These are phyloP conservation scores for Ericerus pela DNA, from an alignment of 1,140 invertebrate species.

Conservation along the genomic window DNA sequence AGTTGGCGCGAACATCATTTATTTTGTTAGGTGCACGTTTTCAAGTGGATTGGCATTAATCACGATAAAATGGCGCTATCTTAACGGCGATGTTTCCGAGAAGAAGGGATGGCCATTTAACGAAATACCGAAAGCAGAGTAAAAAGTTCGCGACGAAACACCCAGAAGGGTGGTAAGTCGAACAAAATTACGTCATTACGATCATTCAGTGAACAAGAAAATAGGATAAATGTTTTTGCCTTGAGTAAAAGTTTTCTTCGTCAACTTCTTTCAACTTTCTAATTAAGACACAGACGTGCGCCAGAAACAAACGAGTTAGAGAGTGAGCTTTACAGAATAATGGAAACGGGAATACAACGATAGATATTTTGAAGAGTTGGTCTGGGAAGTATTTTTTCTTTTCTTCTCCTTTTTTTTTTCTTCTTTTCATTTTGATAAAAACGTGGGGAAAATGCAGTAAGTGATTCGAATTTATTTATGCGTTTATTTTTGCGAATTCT, in stretches of 20 bases:
- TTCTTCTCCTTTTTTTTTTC: too few relatives aligned
- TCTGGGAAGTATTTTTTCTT: too few relatives aligned
- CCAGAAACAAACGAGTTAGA: too few relatives aligned
- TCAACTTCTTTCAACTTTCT: conserved; percentile 7
- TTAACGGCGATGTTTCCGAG: conserved; percentile 4
- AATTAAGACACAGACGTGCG: conserved; percentile 8
- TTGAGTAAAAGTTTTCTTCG: background rate
- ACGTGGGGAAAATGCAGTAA: too few relatives aligned
- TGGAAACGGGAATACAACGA: too few relatives aligned
- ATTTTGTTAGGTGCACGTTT: background rate
- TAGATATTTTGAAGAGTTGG: too few relatives aligned
- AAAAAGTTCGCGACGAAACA: background rate
- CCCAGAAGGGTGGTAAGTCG: background rate
- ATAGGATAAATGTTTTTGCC: conserved; percentile 7
- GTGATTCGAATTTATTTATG: too few relatives aligned
- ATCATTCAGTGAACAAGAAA: conserved; percentile 12
- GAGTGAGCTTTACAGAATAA: too few relatives aligned
- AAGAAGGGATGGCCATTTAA: background rate
- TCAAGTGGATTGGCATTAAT: conserved; percentile 4
- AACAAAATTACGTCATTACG: conserved; percentile 7
- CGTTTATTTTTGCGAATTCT: too few relatives aligned
- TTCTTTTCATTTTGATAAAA: too few relatives aligned
- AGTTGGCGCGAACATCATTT: background rate
- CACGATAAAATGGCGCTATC: conserved; percentile 9
- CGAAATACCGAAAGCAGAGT: too few relatives aligned